Percentiles rank a stretch among this genome's conserved stretches.
Evolutionary conservation across 2,888 invertebrate species (phyloP).

Genomic region (Meteorus colon): DNA sequence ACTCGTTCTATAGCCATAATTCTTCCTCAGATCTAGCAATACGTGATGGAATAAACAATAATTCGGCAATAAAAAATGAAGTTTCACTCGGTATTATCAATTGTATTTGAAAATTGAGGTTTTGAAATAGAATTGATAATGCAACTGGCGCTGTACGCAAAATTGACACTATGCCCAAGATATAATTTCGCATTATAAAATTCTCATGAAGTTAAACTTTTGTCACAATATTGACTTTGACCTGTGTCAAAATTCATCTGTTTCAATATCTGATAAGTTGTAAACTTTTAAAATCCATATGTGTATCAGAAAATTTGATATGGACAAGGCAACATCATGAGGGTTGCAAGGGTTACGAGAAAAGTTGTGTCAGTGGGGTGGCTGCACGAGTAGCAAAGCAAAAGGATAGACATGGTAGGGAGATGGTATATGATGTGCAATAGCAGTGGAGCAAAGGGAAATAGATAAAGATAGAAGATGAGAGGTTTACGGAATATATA

Average conservation of each 20-base stretch:
- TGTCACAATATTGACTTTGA: background rate
- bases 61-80: too few species aligned
- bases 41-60: too few species aligned
- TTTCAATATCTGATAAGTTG: background rate
- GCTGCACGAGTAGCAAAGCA: background rate
- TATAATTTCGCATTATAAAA: slow-evolving; percentile 47
- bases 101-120: too few species aligned
- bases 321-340: slow-evolving; percentile 43
- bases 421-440: background rate
- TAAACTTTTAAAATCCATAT: slow-evolving; percentile 14
- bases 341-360: slow-evolving; percentile 32
- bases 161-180: slow-evolving; percentile 23
- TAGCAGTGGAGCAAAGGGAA: slow-evolving; percentile 27
- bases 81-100: too few species aligned
- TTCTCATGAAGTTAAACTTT: slow-evolving; percentile 44
- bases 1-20: too few species aligned
- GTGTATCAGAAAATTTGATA: slow-evolving; percentile 58
- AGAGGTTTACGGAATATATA: slow-evolving; percentile 7
- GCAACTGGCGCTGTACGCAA: too few species aligned
- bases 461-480: slow-evolving; percentile 34
- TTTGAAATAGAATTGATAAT: too few species aligned
- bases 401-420: slow-evolving; percentile 3
- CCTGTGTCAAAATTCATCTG: background rate
- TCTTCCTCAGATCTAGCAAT: too few species aligned
- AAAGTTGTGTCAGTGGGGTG: slow-evolving; percentile 32